Percentiles rank a stretch among this genome's conserved stretches.
These are phyloP conservation scores for Zaprionus taronus DNA, from an alignment of 1,140 invertebrate species.

Conservation along the genomic window DNA sequence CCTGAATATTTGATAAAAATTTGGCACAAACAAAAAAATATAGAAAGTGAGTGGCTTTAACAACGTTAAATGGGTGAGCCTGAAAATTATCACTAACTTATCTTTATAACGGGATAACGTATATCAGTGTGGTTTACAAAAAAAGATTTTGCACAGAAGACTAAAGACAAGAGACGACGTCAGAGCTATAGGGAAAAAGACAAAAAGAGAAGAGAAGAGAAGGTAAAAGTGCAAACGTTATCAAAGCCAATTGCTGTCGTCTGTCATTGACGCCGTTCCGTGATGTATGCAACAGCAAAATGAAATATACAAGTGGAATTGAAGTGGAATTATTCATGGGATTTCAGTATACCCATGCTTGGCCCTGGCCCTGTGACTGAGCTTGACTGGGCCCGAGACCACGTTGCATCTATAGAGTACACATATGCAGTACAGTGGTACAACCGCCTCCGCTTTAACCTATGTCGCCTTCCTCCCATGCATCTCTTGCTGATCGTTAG, in stretches of 20 bases:
- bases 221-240: slow-evolving; percentile 46
- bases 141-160: background rate
- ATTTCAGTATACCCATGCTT: slow-evolving; percentile 33
- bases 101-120: slow-evolving; percentile 32
- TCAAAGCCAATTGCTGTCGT: slow-evolving; percentile 70
- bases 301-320: slow-evolving; percentile 79
- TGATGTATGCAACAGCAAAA: slow-evolving; percentile 75
- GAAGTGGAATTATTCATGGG: slow-evolving; percentile 81
- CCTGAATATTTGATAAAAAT: slow-evolving; percentile 74
- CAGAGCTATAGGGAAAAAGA: slow-evolving; percentile 7
- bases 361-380: slow-evolving; percentile 19
- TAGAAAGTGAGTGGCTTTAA: slow-evolving; percentile 12
- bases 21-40: slow-evolving; percentile 51
- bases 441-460: background rate
- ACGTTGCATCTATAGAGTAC: slow-evolving; percentile 16
- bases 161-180: background rate
- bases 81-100: slow-evolving; percentile 66
- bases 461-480: background rate
- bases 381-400: slow-evolving; percentile 22
- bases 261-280: slow-evolving; percentile 60
- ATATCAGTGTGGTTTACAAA: slow-evolving; percentile 8
- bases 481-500: slow-evolving; percentile 48
- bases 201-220: background rate
- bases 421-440: background rate
- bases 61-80: slow-evolving; percentile 25